phyloP scores from a whole-genome alignment of 2,113 vertebrate species.

The Synchiropus splendidus region DNA sequence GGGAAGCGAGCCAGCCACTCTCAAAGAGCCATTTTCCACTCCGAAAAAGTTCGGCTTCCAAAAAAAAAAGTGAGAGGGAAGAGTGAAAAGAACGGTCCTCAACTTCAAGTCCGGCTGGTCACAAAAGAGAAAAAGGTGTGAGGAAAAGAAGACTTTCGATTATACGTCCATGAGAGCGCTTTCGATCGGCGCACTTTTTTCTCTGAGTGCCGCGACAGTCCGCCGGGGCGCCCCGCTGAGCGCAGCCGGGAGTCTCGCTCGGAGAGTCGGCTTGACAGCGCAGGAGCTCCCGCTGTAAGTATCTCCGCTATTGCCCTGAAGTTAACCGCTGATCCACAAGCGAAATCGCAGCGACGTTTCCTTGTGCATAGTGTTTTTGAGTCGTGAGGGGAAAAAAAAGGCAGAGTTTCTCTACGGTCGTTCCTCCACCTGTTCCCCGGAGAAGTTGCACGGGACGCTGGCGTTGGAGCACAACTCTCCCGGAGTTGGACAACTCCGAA shows the following conservation, averaged over 20 bases:
- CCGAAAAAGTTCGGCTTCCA: constrained; percentile 58
- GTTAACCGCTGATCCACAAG: no score
- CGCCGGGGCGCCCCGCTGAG: constrained; percentile 21
- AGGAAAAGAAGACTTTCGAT: background rate
- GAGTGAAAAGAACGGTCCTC: constrained; percentile 45
- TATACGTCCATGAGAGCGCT: constrained; percentile 38
- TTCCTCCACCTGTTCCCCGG: constrained; percentile 45
- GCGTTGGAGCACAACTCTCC: no score
- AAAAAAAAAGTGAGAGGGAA: constrained; percentile 50
- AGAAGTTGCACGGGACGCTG: constrained; percentile 16
- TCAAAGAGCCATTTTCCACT: constrained; percentile 74
- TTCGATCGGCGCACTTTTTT: constrained; percentile 7
- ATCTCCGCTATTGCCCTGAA: constrained; percentile 31
- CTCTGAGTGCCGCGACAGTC: constrained; percentile 2
- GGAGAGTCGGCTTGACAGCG: constrained; percentile 30
- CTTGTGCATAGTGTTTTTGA: no score
- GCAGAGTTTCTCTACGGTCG: constrained; percentile 10
- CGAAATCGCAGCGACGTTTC: no score
- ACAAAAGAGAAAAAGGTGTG: constrained; percentile 5
- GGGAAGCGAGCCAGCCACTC: constrained; percentile 69
- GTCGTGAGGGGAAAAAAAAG: constrained; percentile 4
- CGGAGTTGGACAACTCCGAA: no score
- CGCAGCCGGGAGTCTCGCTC: constrained; percentile 29
- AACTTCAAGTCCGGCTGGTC: no score
- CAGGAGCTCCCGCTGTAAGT: constrained; percentile 46